A percentile compares a stretch with the other conserved stretches of the same genome.
These are phyloP conservation scores for Trichosurus vulpecula DNA, from an alignment of 2,797 vertebrate genomes.

Conservation along the genomic window DNA sequence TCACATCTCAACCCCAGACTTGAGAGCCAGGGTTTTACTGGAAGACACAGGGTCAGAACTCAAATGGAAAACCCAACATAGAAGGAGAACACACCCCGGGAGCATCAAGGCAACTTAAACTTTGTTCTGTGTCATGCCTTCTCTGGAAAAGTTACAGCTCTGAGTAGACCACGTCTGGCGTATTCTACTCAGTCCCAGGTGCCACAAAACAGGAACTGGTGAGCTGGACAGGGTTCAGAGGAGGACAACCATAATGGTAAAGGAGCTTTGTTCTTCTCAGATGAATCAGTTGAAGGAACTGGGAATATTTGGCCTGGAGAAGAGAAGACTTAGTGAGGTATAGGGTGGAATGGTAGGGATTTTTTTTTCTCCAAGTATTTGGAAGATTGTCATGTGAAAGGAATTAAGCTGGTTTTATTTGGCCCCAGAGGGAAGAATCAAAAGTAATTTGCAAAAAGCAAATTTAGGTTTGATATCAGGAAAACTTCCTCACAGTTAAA, in stretches of 20 bases:
- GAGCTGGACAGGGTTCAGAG: not conserved
- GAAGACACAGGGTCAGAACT: not conserved
- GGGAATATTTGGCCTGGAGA: not conserved
- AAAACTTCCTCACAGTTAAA: not conserved
- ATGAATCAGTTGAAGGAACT: not conserved
- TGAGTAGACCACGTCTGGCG: not conserved
- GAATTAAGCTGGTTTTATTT: not conserved
- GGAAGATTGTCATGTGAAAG: not conserved
- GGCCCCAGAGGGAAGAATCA: not conserved
- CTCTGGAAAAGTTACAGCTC: not conserved
- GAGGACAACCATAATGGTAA: not conserved
- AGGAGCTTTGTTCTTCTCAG: not conserved
- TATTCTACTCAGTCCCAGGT: not conserved
- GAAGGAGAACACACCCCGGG: not conserved
- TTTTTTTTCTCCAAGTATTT: not conserved
- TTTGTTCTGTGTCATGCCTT: not conserved
- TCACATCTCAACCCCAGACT: not conserved
- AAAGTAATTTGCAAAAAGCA: conserved; percentile 2
- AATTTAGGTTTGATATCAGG: not conserved
- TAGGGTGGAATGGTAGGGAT: not conserved
- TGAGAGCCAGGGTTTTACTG: not conserved
- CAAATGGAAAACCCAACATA: not conserved
- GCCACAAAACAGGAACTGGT: not conserved
- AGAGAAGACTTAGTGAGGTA: not conserved
- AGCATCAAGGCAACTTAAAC: not conserved